phyloP scores from a whole-genome alignment of 2,888 invertebrate species.

The Celastrina argiolus region DNA sequence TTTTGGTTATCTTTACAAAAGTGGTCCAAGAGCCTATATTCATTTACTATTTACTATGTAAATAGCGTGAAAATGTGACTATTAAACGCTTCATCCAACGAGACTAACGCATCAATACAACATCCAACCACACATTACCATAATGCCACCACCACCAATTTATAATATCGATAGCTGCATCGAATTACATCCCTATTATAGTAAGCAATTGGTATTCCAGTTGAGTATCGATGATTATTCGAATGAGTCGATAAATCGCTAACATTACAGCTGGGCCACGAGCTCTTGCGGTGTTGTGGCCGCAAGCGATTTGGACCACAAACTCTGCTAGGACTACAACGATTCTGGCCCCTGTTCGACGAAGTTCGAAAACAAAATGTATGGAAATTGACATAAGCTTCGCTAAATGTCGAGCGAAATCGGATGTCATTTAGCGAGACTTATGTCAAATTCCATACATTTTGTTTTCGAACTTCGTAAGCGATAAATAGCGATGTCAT shows the following conservation, averaged over 20 bases:
- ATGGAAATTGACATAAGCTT: too few relatives aligned
- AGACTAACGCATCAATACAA: conserved; percentile 13
- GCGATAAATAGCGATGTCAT: too few relatives aligned
- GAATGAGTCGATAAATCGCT: conserved; percentile 46
- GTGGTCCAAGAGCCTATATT: not conserved
- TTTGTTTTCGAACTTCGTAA: too few relatives aligned
- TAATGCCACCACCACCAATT: conserved; percentile 18
- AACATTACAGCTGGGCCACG: conserved; percentile 1
- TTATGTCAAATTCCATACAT: too few relatives aligned
- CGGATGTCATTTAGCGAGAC: too few relatives aligned
- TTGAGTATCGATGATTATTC: conserved; percentile 44
- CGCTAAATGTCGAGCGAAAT: too few relatives aligned
- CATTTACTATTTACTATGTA: not conserved
- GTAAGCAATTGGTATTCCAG: conserved; percentile 36
- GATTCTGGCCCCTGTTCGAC: too few relatives aligned
- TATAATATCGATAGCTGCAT: conserved; percentile 13
- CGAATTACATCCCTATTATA: conserved; percentile 24
- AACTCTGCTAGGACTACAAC: too few relatives aligned
- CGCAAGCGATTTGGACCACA: too few relatives aligned
- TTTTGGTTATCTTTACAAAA: not conserved
- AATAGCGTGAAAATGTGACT: not conserved
- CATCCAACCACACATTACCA: conserved; percentile 18
- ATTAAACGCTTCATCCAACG: not conserved
- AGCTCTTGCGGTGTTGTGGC: not conserved
- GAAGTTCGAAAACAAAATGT: too few relatives aligned